Conservation (phyloP, 2,888 invertebrate species). For the Nomada fucata region DNA sequence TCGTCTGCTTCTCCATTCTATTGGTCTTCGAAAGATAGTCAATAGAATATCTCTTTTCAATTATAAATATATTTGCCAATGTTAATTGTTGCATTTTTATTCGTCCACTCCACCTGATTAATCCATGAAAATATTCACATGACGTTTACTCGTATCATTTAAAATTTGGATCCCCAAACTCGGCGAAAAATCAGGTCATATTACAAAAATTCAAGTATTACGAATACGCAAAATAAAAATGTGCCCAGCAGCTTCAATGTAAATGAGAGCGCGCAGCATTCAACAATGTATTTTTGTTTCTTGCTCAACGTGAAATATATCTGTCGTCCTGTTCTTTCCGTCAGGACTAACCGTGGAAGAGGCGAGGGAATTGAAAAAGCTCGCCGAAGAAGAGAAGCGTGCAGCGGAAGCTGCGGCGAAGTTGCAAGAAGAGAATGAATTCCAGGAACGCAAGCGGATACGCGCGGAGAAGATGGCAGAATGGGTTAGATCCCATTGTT, state of each 20-base stretch:
- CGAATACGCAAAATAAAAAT: too few relatives aligned
- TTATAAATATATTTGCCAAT: too few relatives aligned
- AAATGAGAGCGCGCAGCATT: neutral
- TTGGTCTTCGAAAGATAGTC: too few relatives aligned
- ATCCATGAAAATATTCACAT: too few relatives aligned
- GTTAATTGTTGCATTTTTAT: neutral
- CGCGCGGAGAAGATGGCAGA: constrained; percentile 79
- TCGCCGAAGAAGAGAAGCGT: constrained; percentile 73
- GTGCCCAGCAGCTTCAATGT: too few relatives aligned
- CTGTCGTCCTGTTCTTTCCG: neutral
- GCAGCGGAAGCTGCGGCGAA: constrained; percentile 79
- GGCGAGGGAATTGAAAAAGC: constrained; percentile 64
- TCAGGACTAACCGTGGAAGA: constrained; percentile 76
- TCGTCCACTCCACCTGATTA: too few relatives aligned
- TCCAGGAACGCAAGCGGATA: constrained; percentile 76
- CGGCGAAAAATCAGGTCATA: too few relatives aligned
- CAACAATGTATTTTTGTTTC: neutral
- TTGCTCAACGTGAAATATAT: neutral
- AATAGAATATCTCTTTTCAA: too few relatives aligned
- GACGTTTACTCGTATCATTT: too few relatives aligned
- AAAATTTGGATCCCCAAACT: too few relatives aligned
- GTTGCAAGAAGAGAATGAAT: constrained; percentile 74
- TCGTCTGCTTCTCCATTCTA: too few relatives aligned
- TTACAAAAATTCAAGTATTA: too few relatives aligned
- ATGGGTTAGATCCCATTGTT: constrained; percentile 67